Conservation (phyloP, 2,888 invertebrate genomes). For the Melipona beecheii region DNA sequence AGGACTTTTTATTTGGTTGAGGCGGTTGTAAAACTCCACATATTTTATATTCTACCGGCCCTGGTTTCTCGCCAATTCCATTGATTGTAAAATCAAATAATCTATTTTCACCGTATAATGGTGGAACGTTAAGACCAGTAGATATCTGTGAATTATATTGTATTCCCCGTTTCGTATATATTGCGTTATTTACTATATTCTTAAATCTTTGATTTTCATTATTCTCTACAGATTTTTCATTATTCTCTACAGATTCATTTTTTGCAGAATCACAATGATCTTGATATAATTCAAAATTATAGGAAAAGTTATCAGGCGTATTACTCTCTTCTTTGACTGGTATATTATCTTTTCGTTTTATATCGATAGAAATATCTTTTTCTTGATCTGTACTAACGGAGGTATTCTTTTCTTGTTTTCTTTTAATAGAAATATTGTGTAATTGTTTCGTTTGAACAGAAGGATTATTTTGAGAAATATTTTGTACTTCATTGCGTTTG, state of each 20-base stretch:
- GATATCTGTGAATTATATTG: not conserved
- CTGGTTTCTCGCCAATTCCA: constrained; percentile 47
- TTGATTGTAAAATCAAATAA: constrained; percentile 55
- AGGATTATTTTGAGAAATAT: not conserved
- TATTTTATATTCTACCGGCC: constrained; percentile 59
- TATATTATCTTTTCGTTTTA: not conserved
- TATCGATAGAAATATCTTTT: not conserved
- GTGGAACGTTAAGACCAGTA: constrained; percentile 18
- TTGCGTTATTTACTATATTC: not conserved
- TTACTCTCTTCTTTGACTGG: not conserved
- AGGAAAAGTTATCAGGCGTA: not conserved
- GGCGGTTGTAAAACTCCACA: constrained; percentile 59
- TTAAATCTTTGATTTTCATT: not conserved
- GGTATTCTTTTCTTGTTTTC: not conserved
- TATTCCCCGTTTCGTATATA: not conserved
- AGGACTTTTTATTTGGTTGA: constrained; percentile 54
- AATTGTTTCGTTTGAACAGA: not conserved
- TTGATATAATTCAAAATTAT: not conserved
- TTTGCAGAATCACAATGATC: not conserved
- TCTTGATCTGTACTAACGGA: not conserved
- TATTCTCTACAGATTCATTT: not conserved
- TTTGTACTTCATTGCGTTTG: not conserved
- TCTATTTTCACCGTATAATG: constrained; percentile 46
- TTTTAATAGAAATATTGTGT: not conserved
- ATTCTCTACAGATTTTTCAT: not conserved